Percentiles rank a stretch among this genome's conserved stretches.
Conservation (phyloP, 2,113 vertebrate genomes). For the Albula glossodonta region DNA sequence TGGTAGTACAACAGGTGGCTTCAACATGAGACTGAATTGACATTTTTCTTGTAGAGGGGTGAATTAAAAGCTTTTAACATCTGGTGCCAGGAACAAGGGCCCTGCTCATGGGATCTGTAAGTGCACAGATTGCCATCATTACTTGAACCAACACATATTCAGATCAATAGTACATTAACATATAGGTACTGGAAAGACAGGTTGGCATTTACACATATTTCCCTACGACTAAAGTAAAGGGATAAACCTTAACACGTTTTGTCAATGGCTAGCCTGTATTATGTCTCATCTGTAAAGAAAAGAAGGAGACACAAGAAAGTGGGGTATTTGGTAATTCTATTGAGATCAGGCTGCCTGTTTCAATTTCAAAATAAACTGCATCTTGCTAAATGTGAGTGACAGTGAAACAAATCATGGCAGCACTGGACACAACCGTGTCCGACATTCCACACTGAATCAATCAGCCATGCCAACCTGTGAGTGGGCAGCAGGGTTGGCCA, state of each 20-base stretch:
- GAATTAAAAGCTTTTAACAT: too few relatives aligned
- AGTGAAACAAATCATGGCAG: constrained; percentile 38
- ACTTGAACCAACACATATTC: neutral
- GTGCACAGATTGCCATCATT: too few relatives aligned
- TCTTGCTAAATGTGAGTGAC: constrained; percentile 46
- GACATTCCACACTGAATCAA: constrained; percentile 40
- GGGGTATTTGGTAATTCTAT: constrained; percentile 29
- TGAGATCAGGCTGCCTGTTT: constrained; percentile 39
- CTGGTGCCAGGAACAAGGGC: too few relatives aligned
- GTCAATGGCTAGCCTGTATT: constrained; percentile 28
- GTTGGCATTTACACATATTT: constrained; percentile 32
- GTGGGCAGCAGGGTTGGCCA: constrained; percentile 8
- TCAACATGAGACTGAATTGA: too few relatives aligned
- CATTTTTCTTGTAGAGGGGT: too few relatives aligned
- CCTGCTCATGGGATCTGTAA: too few relatives aligned
- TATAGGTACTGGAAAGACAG: constrained; percentile 20
- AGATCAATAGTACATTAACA: neutral
- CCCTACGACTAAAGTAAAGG: constrained; percentile 24
- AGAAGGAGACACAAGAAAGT: neutral
- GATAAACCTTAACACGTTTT: constrained; percentile 28
- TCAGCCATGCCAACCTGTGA: constrained; percentile 31
- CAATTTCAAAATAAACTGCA: constrained; percentile 37
- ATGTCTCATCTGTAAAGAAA: constrained; percentile 24
- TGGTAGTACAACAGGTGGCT: too few relatives aligned
- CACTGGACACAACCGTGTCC: constrained; percentile 35